Conservation (phyloP, 2,113 vertebrate species). For the Epinephelus moara region DNA sequence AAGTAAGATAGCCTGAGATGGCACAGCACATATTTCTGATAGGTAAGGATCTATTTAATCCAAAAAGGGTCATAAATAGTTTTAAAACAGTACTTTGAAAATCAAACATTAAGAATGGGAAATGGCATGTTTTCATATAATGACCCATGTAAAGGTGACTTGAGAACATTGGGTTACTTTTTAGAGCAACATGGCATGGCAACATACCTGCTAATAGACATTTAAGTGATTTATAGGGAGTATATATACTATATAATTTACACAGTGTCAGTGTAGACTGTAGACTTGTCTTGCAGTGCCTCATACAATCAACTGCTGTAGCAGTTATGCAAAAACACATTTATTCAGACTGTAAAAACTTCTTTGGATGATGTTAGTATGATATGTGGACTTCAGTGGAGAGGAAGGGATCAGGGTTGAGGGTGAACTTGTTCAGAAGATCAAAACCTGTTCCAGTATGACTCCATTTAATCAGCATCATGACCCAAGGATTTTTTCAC, state of each 20-base stretch:
- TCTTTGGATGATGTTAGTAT: conserved; percentile 28
- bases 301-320: conserved; percentile 54
- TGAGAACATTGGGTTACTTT: too few relatives aligned
- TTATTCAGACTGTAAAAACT: conserved; percentile 19
- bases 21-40: too few relatives aligned
- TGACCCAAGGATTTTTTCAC: neutral
- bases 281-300: conserved; percentile 67
- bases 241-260: conserved; percentile 4
- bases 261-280: conserved; percentile 17
- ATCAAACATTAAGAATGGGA: too few relatives aligned
- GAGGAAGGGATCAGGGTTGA: neutral
- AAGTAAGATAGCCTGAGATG: too few relatives aligned
- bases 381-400: conserved; percentile 10
- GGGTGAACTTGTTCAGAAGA: conserved; percentile 19
- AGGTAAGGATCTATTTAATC: too few relatives aligned
- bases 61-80: too few relatives aligned
- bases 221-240: too few relatives aligned
- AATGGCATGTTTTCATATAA: too few relatives aligned
- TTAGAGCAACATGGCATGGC: too few relatives aligned
- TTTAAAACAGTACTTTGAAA: too few relatives aligned
- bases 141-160: too few relatives aligned
- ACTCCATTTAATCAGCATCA: neutral
- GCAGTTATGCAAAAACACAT: conserved; percentile 63
- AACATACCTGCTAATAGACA: too few relatives aligned
- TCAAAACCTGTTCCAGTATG: conserved; percentile 18